Percentiles rank a stretch among this genome's conserved stretches.
These are phyloP conservation scores for Octonoba sinensis DNA, from an alignment of 2,888 invertebrate species.

Conservation along the genomic window DNA sequence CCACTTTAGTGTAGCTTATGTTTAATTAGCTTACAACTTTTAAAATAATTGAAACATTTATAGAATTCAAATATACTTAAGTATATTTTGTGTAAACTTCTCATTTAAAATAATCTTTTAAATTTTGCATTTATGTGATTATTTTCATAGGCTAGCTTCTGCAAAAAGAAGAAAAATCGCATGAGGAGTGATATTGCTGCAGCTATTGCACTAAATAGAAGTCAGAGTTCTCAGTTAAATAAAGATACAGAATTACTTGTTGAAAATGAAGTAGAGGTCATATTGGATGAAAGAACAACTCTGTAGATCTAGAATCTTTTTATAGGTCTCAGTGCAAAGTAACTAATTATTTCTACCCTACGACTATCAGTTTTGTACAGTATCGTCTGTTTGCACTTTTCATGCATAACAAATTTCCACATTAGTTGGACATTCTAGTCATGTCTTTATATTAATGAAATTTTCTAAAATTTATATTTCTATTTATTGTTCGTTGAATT, in stretches of 20 bases:
- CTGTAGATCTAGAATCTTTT: slow-evolving; percentile 72
- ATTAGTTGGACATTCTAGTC: slow-evolving; percentile 10
- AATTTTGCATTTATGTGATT: no score
- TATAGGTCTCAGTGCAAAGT: slow-evolving; percentile 22
- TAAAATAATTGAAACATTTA: no score
- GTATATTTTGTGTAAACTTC: no score
- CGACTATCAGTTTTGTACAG: slow-evolving; percentile 8
- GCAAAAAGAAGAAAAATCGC: slow-evolving; percentile 83
- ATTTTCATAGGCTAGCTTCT: slow-evolving; percentile 78
- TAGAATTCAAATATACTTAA: no score
- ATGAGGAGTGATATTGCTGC: slow-evolving; percentile 87
- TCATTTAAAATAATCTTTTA: no score
- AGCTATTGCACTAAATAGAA: slow-evolving; percentile 82
- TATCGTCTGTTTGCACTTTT: slow-evolving; percentile 6
- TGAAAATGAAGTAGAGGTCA: slow-evolving; percentile 83
- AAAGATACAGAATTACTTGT: slow-evolving; percentile 78
- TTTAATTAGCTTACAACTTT: no score
- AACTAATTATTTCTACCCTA: slow-evolving; percentile 2
- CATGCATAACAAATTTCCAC: background rate
- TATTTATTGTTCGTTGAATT: slow-evolving; percentile 8
- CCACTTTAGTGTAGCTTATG: no score
- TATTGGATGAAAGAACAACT: slow-evolving; percentile 85
- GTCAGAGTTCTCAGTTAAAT: slow-evolving; percentile 72
- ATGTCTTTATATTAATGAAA: background rate
- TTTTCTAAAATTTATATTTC: slow-evolving; percentile 1